Percentiles rank a stretch among this genome's conserved stretches.
phyloP scores from a whole-genome alignment of 2,113 vertebrate species.

The Aldabrachelys gigantea region DNA sequence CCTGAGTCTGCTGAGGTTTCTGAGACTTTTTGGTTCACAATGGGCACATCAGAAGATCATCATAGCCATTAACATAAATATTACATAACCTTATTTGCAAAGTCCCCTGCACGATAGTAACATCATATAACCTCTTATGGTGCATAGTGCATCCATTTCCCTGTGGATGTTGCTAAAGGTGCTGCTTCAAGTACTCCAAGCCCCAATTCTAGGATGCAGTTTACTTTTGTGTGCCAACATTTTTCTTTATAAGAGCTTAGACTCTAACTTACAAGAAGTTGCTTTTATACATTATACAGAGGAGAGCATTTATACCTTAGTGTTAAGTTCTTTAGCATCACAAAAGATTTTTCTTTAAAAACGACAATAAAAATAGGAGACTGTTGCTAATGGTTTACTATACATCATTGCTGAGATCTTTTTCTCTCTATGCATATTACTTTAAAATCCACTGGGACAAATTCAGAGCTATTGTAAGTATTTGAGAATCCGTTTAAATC shows the following conservation, averaged over 20 bases:
- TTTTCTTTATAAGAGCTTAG: not conserved
- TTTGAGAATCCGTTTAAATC: not conserved
- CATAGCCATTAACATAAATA: not conserved
- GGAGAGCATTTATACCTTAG: not conserved
- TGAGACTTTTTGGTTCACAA: not conserved
- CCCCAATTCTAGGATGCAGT: not conserved
- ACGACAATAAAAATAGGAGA: not conserved
- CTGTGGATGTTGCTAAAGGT: not conserved
- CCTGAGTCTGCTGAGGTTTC: not conserved
- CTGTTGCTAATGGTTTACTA: not conserved
- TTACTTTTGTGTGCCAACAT: not conserved
- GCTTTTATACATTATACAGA: rapidly evolving
- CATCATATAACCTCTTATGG: not conserved
- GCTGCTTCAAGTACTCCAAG: not conserved
- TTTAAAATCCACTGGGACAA: not conserved
- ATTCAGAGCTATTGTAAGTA: not conserved
- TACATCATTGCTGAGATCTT: not conserved
- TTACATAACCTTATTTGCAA: not conserved
- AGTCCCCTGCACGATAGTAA: rapidly evolving
- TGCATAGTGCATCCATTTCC: not conserved
- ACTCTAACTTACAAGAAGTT: not conserved
- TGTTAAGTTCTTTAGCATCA: conserved; percentile 1
- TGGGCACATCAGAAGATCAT: not conserved
- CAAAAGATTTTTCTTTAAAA: not conserved
- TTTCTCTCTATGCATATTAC: not conserved